Base-by-base conservation (phyloP, 2,797 vertebrate genomes). In the Brachyalestes nurse region DNA sequence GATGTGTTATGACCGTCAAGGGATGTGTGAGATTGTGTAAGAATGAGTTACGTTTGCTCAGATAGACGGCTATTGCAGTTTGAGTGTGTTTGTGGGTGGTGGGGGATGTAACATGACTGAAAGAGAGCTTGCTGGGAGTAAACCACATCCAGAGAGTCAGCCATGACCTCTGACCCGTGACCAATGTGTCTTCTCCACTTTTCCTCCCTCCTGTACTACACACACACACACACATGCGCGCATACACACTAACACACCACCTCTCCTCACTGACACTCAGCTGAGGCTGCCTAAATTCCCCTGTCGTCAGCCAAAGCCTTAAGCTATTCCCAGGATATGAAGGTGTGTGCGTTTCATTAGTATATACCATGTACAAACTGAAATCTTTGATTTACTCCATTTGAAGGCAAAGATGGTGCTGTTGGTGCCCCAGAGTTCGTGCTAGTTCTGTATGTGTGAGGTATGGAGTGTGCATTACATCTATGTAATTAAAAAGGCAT, bases 121-220 rank as follows among this genome's bases (percentile, higher is more conserved):
- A 91, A 88, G 90, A 89, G 81, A 75, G 87, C 87, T 85, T 80
- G 72, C 61, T 90, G 85, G 88, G 86, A 91, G 90, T 88, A 90
- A 91, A 88, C 82, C 88, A 75, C 45, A 4, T 51, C 66, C 78
- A 86, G 83, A 80, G 84, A 84, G 83, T 85, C 83, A 86, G 89
- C 89, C 84, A 49, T 89, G 90, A 90, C 92, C 92, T 87, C 72
- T 89, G 87, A 91, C 84, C 87, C 80, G 89, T 86, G 82, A 40
- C 73, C 71, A 62, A 19, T 23, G 19, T 45, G 58, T 76, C 42
- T 49, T 60, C 62, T 51, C 42, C 70, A 55, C 49, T n/a, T 42
- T 45, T 51, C 53, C 57, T 42, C 49, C 62, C 25, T 77, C 61
- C 69, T 60, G 38, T 58, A 38, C 12, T 17, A 13, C 14, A 40